Conservation (phyloP, 2,888 invertebrate species). For the Dilophus febrilis region DNA sequence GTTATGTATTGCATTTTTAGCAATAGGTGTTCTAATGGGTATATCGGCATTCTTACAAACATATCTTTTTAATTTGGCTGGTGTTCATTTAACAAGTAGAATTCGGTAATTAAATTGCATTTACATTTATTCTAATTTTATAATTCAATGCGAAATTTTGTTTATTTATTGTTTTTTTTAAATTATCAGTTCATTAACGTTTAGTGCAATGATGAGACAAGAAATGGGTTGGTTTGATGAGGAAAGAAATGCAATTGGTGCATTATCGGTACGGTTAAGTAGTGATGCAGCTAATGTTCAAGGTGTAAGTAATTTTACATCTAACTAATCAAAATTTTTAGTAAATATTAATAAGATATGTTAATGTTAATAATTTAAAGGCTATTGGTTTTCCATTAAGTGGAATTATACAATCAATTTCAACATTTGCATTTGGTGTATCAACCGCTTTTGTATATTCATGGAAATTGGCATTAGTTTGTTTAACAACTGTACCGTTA, state of each 20-base stretch:
- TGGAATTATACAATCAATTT: slow-evolving; percentile 46
- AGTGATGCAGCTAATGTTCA: slow-evolving; percentile 58
- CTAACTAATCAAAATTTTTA: slow-evolving; percentile 12
- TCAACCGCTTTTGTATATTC: slow-evolving; percentile 44
- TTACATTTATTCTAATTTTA: neutral
- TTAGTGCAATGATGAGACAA: slow-evolving; percentile 34
- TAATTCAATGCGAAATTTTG: neutral
- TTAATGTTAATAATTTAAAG: neutral
- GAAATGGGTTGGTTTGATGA: slow-evolving; percentile 63
- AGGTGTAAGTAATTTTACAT: slow-evolving; percentile 30
- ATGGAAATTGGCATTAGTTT: slow-evolving; percentile 54
- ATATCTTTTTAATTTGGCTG: slow-evolving; percentile 58
- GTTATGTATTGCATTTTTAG: slow-evolving; percentile 45
- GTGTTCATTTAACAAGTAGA: slow-evolving; percentile 56
- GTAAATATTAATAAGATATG: slow-evolving; percentile 10
- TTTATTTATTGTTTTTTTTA: neutral
- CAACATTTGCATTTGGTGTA: slow-evolving; percentile 46
- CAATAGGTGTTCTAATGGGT: slow-evolving; percentile 46
- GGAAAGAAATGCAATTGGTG: slow-evolving; percentile 47
- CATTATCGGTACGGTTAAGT: slow-evolving; percentile 48
- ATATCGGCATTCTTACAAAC: slow-evolving; percentile 51
- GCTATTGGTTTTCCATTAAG: slow-evolving; percentile 55
- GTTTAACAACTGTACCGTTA: slow-evolving; percentile 46
- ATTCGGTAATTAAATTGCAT: slow-evolving; percentile 30
- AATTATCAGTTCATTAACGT: slow-evolving; percentile 9